Conservation (phyloP, 2,113 vertebrate genomes). For the Etheostoma spectabile region DNA sequence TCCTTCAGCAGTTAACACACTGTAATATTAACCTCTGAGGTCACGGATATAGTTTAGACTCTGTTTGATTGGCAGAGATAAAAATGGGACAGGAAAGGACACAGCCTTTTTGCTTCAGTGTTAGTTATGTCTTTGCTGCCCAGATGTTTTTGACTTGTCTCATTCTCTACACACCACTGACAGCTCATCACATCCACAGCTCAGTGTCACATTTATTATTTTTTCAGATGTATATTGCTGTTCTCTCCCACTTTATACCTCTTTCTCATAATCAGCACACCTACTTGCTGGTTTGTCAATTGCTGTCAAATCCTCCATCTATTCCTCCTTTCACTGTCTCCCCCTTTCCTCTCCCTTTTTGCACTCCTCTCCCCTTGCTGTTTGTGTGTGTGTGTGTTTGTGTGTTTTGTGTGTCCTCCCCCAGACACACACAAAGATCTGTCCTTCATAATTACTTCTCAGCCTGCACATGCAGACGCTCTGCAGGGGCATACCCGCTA, state of each 20-base stretch:
- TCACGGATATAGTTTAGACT: constrained; percentile 4
- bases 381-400: constrained; percentile 14
- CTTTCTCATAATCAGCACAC: constrained; percentile 31
- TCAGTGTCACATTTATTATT: constrained; percentile 55
- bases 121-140: constrained; percentile 13
- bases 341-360: neutral
- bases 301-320: constrained; percentile 37
- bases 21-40: constrained; percentile 20
- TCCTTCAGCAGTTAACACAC: neutral
- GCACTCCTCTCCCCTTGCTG: neutral
- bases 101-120: neutral
- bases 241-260: constrained; percentile 10
- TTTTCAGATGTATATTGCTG: constrained; percentile 49
- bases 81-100: constrained; percentile 40
- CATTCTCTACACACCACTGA: constrained; percentile 45
- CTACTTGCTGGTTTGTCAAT: constrained; percentile 7
- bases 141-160: constrained; percentile 27
- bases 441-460: constrained; percentile 66
- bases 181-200: constrained; percentile 56
- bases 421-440: constrained; percentile 34
- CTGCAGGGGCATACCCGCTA: constrained; percentile 28
- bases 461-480: constrained; percentile 17
- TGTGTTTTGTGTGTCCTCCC: constrained; percentile 41
- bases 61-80: constrained; percentile 30
- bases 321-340: constrained; percentile 4